Evolutionary conservation across 37 sponge, comb jelly and placozoan species (phyloP).

Genomic region (Hexactinellida sp.): DNA sequence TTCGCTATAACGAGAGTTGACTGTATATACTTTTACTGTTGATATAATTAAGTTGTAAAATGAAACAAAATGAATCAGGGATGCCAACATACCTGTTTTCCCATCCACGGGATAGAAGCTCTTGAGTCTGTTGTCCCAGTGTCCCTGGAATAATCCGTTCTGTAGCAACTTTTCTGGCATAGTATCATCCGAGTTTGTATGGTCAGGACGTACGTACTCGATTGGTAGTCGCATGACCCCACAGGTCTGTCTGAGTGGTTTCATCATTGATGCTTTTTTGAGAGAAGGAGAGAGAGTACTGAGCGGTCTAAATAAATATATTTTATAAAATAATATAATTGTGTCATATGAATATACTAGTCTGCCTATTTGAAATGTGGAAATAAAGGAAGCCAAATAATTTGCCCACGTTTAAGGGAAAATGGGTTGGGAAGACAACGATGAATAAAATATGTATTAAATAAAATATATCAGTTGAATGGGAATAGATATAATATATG

Average conservation of each 20-base stretch:
- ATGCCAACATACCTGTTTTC: constrained; percentile 11
- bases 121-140: background rate
- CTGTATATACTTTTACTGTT: too few species aligned
- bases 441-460: background rate
- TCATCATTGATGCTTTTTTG: background rate
- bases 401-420: background rate
- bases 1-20: too few species aligned
- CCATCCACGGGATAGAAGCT: constrained; percentile 14
- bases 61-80: too few species aligned
- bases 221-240: constrained; percentile 73
- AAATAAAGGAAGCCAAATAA: background rate
- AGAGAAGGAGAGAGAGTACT: background rate
- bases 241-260: constrained; percentile 65
- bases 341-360: background rate
- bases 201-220: background rate
- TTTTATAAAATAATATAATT: background rate
- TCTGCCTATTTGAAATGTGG: background rate
- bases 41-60: too few species aligned
- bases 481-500: too few species aligned
- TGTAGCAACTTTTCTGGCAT: constrained; percentile 8
- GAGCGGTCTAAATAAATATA: background rate
- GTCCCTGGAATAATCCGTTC: background rate
- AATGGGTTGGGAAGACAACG: constrained; percentile 10
- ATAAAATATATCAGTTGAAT: too few species aligned
- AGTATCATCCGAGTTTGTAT: background rate